Percentiles rank a stretch among this genome's conserved stretches.
These are phyloP conservation scores for Spodoptera littoralis DNA, from an alignment of 2,888 invertebrate species.

Conservation along the genomic window DNA sequence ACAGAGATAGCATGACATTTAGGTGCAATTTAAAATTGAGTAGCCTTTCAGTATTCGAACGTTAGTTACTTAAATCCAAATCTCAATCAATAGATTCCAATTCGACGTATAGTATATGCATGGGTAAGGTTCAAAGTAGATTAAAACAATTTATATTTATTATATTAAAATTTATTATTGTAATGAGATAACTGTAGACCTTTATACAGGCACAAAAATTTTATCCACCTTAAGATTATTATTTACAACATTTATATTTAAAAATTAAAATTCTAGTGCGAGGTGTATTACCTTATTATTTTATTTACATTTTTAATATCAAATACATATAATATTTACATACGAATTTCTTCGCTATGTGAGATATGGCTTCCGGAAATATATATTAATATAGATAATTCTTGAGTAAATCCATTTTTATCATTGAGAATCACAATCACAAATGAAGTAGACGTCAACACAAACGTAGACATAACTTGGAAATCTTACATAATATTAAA, in stretches of 20 bases:
- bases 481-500: slow-evolving; percentile 27
- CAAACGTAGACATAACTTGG: slow-evolving; percentile 7
- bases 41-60: too few species aligned
- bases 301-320: slow-evolving; percentile 54
- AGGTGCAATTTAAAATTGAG: too few species aligned
- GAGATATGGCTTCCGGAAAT: slow-evolving; percentile 35
- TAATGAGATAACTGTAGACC: slow-evolving; percentile 59
- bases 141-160: slow-evolving; percentile 44
- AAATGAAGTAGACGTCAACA: slow-evolving; percentile 19
- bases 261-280: slow-evolving; percentile 69
- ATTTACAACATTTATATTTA: slow-evolving; percentile 69
- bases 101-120: background rate
- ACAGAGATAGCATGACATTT: too few species aligned
- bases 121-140: slow-evolving; percentile 17
- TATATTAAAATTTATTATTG: slow-evolving; percentile 65
- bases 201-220: slow-evolving; percentile 49
- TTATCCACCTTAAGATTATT: slow-evolving; percentile 48
- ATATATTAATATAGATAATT: background rate
- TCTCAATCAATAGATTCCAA: too few species aligned
- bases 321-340: slow-evolving; percentile 52
- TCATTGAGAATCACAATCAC: slow-evolving; percentile 14
- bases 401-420: too few species aligned
- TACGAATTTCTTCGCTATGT: slow-evolving; percentile 22
- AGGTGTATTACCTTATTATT: slow-evolving; percentile 63
- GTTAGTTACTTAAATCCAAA: too few species aligned